Evolutionary conservation across 2,113 vertebrate species (phyloP).

Genomic region (Ailuropoda melanoleuca): DNA sequence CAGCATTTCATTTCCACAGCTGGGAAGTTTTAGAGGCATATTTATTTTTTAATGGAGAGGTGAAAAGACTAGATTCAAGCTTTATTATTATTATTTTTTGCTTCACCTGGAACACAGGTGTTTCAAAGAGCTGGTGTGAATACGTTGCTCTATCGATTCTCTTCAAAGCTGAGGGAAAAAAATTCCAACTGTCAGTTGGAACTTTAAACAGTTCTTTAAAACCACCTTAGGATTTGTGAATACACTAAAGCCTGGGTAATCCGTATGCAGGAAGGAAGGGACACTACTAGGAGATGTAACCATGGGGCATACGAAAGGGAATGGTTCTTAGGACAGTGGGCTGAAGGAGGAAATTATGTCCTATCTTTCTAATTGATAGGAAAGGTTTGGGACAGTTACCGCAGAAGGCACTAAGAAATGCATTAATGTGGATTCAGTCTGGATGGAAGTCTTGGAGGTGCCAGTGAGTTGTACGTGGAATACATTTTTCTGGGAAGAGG

Average conservation of each 20-base stretch:
- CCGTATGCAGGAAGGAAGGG: not conserved
- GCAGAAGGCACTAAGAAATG: not conserved
- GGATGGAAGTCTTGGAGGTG: not conserved
- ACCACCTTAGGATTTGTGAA: constrained; percentile 13
- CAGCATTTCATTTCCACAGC: constrained; percentile 51
- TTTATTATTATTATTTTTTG: not conserved
- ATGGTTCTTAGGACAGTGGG: not conserved
- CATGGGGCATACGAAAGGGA: not conserved
- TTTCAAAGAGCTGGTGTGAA: constrained; percentile 62
- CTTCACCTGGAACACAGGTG: constrained; percentile 53
- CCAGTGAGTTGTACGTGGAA: not conserved
- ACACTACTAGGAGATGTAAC: not conserved
- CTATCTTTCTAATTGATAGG: not conserved
- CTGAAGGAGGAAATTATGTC: not conserved
- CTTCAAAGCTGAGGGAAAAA: constrained; percentile 41
- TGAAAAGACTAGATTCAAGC: constrained; percentile 53
- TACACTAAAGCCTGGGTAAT: not conserved
- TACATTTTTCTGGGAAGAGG: not conserved
- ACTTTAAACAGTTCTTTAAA: constrained; percentile 40
- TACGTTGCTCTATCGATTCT: constrained; percentile 29
- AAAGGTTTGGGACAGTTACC: constrained; percentile 34
- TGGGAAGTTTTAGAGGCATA: constrained; percentile 46
- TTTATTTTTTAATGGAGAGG: constrained; percentile 64
- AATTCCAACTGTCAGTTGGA: not conserved
- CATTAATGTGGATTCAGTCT: not conserved